Evolutionary conservation across 2,888 invertebrate species (phyloP), one percentile per base, ranked within the genome.

Genomic region (Metalampra italica): DNA sequence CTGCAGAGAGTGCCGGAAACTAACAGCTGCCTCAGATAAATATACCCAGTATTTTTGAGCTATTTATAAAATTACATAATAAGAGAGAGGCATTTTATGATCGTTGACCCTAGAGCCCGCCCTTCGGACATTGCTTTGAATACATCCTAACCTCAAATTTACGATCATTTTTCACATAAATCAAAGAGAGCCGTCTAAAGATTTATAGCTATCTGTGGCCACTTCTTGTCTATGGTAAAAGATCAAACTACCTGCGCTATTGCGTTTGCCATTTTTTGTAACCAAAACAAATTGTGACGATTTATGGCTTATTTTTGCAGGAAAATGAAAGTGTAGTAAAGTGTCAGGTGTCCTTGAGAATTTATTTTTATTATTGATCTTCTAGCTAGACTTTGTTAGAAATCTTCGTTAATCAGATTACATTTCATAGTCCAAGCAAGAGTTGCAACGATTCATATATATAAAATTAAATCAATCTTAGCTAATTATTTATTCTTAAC

Each of bases 101-200:
- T 61, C 66, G 64, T 71, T 66, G 64, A 66, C 66, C 62, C n/a
- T 60, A 54, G 57, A 58, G 58, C 49, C 76, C 78, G 78, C 76
- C 79, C 72, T 74, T 66, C 60, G 75, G 68, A 59, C 62, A 55
- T n/a, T 36, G 36, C 11, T 36, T 36, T n/a, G 36, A n/a, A 36
- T 71, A 70, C 43, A 70, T 64, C 72, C 71, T 75, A 87, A 87
- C 89, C 89, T 85, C 73, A 80, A 88, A 89, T 88, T 88, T 88
- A 86, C 83, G 84, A 71, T 86, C 83, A 89, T 89, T 88, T 88
- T 87, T 87, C 87, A 88, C 82, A 88, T 89, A 89, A 89, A 89
- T 89, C 89, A 89, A 89, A 87, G 84, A 68, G 67, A 66, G 66
- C 82, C 86, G 84, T 74, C 64, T 52, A 56, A 76, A 84, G 88